phyloP scores from a whole-genome alignment of 2,797 vertebrate species.

The Rhinoraja longicauda region DNA sequence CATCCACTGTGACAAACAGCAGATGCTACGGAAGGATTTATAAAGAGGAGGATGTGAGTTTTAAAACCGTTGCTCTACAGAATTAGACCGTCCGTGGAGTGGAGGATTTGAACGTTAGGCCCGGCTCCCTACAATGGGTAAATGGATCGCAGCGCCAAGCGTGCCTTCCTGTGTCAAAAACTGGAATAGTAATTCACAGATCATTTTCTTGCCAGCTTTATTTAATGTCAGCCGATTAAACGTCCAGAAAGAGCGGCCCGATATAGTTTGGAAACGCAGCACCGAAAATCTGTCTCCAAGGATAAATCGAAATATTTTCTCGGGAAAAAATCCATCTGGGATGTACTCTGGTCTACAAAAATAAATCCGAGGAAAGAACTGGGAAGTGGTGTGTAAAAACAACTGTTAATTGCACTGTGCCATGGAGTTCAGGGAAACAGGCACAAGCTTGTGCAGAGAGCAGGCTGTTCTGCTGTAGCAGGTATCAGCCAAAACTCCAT shows the following conservation, averaged over 20 bases:
- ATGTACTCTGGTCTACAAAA: conserved; percentile 41
- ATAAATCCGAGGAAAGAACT: conserved; percentile 39
- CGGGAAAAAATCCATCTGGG: conserved; percentile 37
- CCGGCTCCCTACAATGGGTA: background rate
- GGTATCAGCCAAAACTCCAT: conserved; percentile 47
- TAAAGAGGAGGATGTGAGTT: background rate
- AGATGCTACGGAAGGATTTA: background rate
- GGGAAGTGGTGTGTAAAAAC: conserved; percentile 48
- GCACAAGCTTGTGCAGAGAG: conserved; percentile 47
- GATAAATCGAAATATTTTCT: conserved; percentile 40
- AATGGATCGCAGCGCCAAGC: background rate
- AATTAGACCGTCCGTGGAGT: background rate
- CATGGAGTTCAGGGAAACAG: conserved; percentile 51
- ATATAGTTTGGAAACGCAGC: background rate
- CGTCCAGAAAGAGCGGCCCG: background rate
- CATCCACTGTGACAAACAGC: no score
- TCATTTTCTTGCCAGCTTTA: background rate
- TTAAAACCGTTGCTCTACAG: background rate
- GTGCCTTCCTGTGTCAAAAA: background rate
- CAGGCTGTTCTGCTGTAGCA: conserved; percentile 44
- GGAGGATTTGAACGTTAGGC: background rate
- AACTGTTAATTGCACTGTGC: conserved; percentile 45
- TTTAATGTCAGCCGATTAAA: background rate
- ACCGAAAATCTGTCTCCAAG: conserved; percentile 19
- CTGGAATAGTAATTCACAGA: background rate